Base-by-base conservation (phyloP, 64 coral and sea anemone genomes). In the Porites lutea region DNA sequence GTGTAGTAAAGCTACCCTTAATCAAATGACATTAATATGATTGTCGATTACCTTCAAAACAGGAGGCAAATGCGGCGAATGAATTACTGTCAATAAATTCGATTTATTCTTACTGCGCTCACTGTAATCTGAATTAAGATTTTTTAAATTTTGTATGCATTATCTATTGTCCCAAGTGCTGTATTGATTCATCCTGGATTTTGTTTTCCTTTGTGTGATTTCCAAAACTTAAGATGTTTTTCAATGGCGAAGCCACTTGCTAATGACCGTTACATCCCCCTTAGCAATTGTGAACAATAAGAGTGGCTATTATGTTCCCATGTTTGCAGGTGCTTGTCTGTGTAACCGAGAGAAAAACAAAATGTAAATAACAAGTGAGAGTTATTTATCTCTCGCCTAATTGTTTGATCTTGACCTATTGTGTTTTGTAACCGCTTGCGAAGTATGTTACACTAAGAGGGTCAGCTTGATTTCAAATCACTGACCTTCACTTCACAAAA, bases 291-390 rank as follows among this genome's bases (percentile, higher is more conserved):
- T 65, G 51, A 67, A 84, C 64, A 66, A 84, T 43, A 84, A 68
- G 15, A 65, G 16, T 9, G 1, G 15, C 81, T 65, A 67, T 84
- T 84, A 63, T 84, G 13, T 68, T 66, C 43, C 2, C 68, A 49
- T 13, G 46, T 52, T 49, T 16, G 47, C 81, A 84, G 81, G 81
- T 84, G 81, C 63, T 19, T 65, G 9, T 67, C 59, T 84, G 27
- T 84, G 81, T 84, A 19, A 84, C 63, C 15, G 46, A 84, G 81
- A 68, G 46, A 65, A 84, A 84, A 3, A 84, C 53, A 19, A 84
- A 68, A 68, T 16, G 47, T 84, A 84, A 84, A 84, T 84, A 68
- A 68, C 53, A 55, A 48, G 13, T 37, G 47, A 3, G n/a, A 52
- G 81, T 84, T 15, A 84, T 69, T 52, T 21, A 84, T 84, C 81